These are phyloP conservation scores for Penelope pileata DNA, from an alignment of 2,113 vertebrate genomes.

Conservation along the genomic window DNA sequence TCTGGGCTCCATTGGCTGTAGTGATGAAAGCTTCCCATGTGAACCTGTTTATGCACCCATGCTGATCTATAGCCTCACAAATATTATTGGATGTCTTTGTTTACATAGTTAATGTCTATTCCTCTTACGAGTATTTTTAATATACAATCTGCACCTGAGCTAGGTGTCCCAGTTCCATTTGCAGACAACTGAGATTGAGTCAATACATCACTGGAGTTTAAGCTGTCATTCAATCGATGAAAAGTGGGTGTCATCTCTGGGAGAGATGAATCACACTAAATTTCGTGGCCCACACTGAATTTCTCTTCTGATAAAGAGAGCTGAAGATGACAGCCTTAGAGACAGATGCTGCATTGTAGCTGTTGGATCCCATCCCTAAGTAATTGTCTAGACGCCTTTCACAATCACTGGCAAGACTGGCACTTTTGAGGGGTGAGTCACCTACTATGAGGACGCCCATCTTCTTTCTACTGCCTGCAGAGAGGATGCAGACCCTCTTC, in stretches of 20 bases:
- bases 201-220: neutral
- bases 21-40: accelerated
- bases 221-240: neutral
- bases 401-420: neutral
- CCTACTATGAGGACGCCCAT: accelerated
- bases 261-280: neutral
- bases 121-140: neutral
- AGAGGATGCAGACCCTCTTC: accelerated
- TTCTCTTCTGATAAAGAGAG: neutral
- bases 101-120: neutral
- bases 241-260: neutral
- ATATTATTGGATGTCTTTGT: neutral
- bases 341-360: neutral
- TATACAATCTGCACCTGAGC: neutral
- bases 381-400: neutral
- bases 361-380: neutral
- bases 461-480: neutral
- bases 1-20: neutral
- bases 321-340: neutral
- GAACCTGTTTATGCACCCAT: neutral
- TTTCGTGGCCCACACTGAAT: neutral
- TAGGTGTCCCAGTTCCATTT: neutral
- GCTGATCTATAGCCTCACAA: neutral
- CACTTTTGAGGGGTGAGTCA: accelerated
- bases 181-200: neutral